Conservation (phyloP, 1,140 invertebrate species). For the Drosophila sp. region DNA sequence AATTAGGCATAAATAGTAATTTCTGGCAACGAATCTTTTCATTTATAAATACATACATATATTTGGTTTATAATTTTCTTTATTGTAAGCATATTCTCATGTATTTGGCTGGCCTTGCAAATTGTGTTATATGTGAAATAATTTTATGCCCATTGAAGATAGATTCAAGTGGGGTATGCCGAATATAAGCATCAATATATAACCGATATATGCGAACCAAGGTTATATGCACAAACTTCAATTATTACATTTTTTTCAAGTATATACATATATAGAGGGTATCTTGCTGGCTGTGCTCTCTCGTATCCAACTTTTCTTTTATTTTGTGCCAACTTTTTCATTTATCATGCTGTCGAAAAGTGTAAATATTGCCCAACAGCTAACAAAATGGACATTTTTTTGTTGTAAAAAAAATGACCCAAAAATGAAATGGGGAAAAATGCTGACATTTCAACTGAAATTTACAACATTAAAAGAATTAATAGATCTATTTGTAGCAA, state of each 20-base stretch:
- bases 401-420: neutral
- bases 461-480: neutral
- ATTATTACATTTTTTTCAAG: too few species aligned
- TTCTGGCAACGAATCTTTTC: constrained; percentile 1
- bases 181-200: too few species aligned
- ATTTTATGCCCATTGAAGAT: neutral
- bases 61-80: neutral
- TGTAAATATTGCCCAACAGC: constrained; percentile 10
- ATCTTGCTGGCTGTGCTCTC: neutral
- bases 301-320: neutral
- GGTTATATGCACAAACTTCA: too few species aligned
- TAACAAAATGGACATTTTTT: neutral
- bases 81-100: neutral
- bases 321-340: constrained; percentile 2
- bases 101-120: neutral
- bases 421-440: neutral
- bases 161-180: neutral
- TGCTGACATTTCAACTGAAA: neutral
- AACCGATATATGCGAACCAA: too few species aligned
- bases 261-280: neutral
- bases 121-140: constrained; percentile 1
- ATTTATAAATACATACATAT: neutral
- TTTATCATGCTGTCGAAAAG: constrained; percentile 13
- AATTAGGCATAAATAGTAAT: constrained; percentile 7
- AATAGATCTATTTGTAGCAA: neutral